phyloP scores from a whole-genome alignment of 2,113 vertebrate genomes.

The Naja naja region DNA sequence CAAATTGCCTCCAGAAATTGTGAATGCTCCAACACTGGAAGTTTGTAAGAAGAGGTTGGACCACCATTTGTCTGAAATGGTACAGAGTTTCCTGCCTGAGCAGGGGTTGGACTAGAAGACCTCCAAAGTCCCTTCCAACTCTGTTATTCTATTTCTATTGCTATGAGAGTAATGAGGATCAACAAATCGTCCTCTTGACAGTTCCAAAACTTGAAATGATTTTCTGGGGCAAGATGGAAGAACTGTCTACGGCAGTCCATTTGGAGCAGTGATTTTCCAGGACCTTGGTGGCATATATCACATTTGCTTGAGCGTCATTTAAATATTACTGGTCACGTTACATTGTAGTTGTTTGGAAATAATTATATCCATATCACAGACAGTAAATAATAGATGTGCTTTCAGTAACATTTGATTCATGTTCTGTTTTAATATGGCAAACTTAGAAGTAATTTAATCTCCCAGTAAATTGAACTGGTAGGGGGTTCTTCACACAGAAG shows the following conservation, averaged over 20 bases:
- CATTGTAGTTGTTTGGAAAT: constrained; percentile 84
- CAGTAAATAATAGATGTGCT: constrained; percentile 91
- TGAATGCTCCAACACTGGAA: too few species aligned
- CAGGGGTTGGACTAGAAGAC: background rate
- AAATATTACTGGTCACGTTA: constrained; percentile 83
- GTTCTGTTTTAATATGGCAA: constrained; percentile 90
- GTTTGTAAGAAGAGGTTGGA: background rate
- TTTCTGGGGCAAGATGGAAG: background rate
- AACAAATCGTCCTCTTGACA: background rate
- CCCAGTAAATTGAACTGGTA: constrained; percentile 87
- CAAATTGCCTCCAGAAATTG: too few species aligned
- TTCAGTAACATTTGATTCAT: constrained; percentile 83
- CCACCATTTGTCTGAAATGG: background rate
- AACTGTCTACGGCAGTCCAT: constrained; percentile 19
- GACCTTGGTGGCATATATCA: constrained; percentile 13
- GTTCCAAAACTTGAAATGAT: constrained; percentile 27
- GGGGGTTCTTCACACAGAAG: constrained; percentile 87
- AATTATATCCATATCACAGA: constrained; percentile 95
- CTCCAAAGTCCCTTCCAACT: background rate
- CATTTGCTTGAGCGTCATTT: constrained; percentile 71
- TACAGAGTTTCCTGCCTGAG: background rate
- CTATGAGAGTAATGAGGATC: background rate
- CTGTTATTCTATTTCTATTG: background rate
- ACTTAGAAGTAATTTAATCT: constrained; percentile 94
- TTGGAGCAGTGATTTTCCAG: constrained; percentile 30